These are phyloP conservation scores for Mythimna pallens DNA, from an alignment of 2,888 invertebrate genomes.

Conservation along the genomic window DNA sequence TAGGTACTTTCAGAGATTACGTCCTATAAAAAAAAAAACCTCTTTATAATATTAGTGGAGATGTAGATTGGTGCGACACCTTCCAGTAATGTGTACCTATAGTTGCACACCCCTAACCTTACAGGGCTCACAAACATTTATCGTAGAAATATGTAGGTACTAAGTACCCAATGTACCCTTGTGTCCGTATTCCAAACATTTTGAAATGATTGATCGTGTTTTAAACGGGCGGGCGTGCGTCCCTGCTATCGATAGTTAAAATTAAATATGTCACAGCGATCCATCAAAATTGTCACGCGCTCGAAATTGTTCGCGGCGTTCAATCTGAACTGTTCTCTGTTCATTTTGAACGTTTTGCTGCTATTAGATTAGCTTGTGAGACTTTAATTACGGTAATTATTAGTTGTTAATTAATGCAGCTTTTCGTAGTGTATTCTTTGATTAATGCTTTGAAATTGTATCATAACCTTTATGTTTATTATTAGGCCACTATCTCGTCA, in stretches of 20 bases:
- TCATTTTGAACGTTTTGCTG: conserved; percentile 32
- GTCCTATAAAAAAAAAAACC: too few species aligned
- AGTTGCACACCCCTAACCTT: conserved; percentile 6
- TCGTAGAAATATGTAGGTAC: conserved; percentile 19
- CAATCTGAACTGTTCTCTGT: conserved; percentile 52
- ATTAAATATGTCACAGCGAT: conserved; percentile 73
- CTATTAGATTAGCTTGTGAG: conserved; percentile 10
- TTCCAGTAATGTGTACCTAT: neutral
- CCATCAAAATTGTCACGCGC: conserved; percentile 73
- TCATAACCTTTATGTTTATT: neutral
- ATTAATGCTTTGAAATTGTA: neutral
- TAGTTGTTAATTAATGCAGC: neutral
- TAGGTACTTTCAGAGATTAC: too few species aligned
- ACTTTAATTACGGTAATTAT: conserved; percentile 12
- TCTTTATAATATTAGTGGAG: too few species aligned
- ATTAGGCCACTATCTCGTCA: too few species aligned
- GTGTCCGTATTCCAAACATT: conserved; percentile 40
- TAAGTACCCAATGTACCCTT: conserved; percentile 25
- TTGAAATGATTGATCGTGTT: conserved; percentile 74
- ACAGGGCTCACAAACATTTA: conserved; percentile 26
- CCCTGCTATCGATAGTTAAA: conserved; percentile 67
- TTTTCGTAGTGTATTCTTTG: neutral
- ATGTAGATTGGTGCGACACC: neutral
- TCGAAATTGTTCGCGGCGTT: conserved; percentile 61
- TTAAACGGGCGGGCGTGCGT: conserved; percentile 68